A percentile compares a stretch with the other conserved stretches of the same genome.
Evolutionary conservation across 1,140 invertebrate species (phyloP).

Genomic region (Laupala kohalensis): DNA sequence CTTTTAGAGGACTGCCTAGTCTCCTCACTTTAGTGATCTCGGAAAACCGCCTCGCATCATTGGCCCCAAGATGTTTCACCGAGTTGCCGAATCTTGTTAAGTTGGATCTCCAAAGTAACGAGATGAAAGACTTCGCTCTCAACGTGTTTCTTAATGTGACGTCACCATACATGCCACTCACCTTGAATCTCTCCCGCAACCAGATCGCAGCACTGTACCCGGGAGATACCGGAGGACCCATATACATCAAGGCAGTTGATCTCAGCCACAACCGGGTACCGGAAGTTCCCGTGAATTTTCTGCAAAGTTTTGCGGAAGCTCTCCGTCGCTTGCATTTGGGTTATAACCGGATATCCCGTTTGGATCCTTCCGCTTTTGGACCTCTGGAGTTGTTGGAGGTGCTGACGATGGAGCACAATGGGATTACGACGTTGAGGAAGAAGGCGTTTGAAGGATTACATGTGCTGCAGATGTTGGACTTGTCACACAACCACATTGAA

Average conservation of each 20-base stretch:
- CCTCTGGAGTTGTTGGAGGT: slow-evolving; percentile 54
- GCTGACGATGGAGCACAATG: slow-evolving; percentile 59
- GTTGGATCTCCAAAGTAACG: slow-evolving; percentile 58
- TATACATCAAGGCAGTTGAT: slow-evolving; percentile 51
- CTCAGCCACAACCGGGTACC: slow-evolving; percentile 51
- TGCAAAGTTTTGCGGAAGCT: slow-evolving; percentile 42
- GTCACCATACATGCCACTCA: slow-evolving; percentile 40
- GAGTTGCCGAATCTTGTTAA: slow-evolving; percentile 52
- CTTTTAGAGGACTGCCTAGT: slow-evolving; percentile 51
- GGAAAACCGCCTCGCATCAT: slow-evolving; percentile 45
- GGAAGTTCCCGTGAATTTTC: slow-evolving; percentile 47
- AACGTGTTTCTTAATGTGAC: slow-evolving; percentile 52
- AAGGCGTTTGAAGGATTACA: slow-evolving; percentile 59
- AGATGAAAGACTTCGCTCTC: slow-evolving; percentile 47
- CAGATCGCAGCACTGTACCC: slow-evolving; percentile 44
- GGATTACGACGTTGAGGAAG: slow-evolving; percentile 52
- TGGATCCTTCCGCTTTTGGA: slow-evolving; percentile 58
- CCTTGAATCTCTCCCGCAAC: slow-evolving; percentile 56
- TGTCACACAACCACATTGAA: slow-evolving; percentile 62
- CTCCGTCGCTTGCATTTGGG: slow-evolving; percentile 53
- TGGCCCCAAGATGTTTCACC: slow-evolving; percentile 46
- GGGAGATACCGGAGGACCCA: slow-evolving; percentile 31
- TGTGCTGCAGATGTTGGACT: slow-evolving; percentile 60
- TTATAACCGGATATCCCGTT: slow-evolving; percentile 53
- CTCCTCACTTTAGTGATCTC: slow-evolving; percentile 55